A percentile compares a stretch with the other conserved stretches of the same genome.
Conservation (phyloP, 2,888 invertebrate species). For the Nebria salina region DNA sequence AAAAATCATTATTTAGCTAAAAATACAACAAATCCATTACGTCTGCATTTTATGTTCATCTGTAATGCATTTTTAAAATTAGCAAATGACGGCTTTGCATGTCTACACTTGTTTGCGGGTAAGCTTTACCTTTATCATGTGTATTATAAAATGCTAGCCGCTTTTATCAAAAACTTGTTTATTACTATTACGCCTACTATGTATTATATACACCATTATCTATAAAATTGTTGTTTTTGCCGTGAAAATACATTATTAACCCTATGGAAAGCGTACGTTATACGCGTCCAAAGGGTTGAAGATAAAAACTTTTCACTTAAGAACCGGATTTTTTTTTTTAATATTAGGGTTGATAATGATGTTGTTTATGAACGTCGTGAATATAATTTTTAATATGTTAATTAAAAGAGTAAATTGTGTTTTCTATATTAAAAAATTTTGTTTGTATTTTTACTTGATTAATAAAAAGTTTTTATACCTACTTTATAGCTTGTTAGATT, state of each 20-base stretch:
- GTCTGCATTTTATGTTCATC: neutral
- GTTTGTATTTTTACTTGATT: neutral
- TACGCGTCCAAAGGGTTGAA: too few species aligned
- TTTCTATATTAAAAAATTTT: neutral
- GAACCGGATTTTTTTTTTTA: neutral
- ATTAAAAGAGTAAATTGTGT: neutral
- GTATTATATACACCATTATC: neutral
- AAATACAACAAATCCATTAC: neutral
- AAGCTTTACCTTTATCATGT: neutral
- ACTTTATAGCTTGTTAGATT: too few species aligned
- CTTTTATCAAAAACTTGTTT: neutral
- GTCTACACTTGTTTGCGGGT: neutral
- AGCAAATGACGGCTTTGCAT: neutral
- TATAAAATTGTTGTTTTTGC: neutral
- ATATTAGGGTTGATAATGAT: neutral
- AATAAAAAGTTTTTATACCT: neutral
- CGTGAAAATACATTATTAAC: neutral
- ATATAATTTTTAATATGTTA: neutral
- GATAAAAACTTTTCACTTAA: neutral
- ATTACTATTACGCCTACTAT: neutral
- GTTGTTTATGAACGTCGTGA: neutral
- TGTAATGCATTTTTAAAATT: neutral
- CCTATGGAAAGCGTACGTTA: too few species aligned
- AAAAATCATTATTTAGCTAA: neutral
- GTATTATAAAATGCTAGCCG: neutral